Evolutionary conservation across 2,113 vertebrate species (phyloP), one percentile per base, ranked within the genome.

Genomic region (Butastur rufipennis): DNA sequence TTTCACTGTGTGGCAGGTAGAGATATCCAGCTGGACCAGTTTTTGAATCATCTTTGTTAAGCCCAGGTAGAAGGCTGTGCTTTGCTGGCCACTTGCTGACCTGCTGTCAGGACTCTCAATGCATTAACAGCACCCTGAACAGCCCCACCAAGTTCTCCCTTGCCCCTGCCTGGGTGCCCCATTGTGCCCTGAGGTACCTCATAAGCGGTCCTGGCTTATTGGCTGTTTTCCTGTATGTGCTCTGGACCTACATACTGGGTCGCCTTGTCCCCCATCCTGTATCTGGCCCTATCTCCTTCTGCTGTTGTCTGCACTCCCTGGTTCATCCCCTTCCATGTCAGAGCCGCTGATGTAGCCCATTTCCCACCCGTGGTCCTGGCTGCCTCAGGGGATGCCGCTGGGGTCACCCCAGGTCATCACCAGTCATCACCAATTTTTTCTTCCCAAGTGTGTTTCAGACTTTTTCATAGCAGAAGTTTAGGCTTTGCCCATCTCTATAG

Each of bases 321-420:
- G 9, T 42, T 78, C 34, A 43, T 50, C n/a, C 10, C 32, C 36
- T 71, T 58, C 42, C 43, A 38, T 3, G 0, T 8, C 0, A 3
- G 36, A 63, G 32, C 34, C 1, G 0, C 29, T 1, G 3, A 3
- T 40, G 23, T n/a, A 79, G 27, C 43, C 50, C 20, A 16, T 66
- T 80, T 66, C 59, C 59, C 22, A 29, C 16, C 8, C 0, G 0
- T 65, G 43, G 21, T 50, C 50, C 65, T 59, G 43, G 29, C 50
- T 1, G 2, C 29, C 42, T 11, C 1, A 13, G 34, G 15, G 15
- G 7, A 27, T 0, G 0, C 19, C 2, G 6, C 71, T 3, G 23
- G 47, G 6, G 34, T 53, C 15, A 27, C 47, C 31, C 16, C 55
- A 72, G n/a, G 31, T 68, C 38, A 40, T 70, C 48, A 38, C 23